Evolutionary conservation across 2,888 invertebrate species (phyloP).

Genomic region (Stenchaetothrips biformis): DNA sequence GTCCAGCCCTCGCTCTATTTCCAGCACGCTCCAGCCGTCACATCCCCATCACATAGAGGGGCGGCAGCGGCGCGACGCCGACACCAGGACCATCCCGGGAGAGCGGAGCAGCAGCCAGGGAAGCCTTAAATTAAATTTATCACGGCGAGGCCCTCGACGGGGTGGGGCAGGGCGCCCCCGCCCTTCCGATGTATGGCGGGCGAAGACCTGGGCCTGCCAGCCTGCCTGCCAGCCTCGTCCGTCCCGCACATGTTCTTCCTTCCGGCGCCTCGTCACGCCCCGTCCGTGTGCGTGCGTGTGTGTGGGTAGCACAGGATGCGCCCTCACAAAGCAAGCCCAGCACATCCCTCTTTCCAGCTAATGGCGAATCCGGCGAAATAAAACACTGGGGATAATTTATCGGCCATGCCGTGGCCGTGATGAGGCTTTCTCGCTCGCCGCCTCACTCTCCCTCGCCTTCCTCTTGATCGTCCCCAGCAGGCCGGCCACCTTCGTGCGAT

Average conservation of each 20-base stretch:
- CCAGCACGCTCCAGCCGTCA: too few relatives aligned
- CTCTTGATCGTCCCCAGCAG: background rate
- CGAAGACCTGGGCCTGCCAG: background rate
- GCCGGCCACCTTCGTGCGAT: too few relatives aligned
- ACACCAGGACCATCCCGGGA: too few relatives aligned
- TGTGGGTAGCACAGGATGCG: background rate
- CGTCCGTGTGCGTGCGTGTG: background rate
- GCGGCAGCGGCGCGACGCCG: too few relatives aligned
- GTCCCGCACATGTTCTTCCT: background rate
- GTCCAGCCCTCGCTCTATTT: too few relatives aligned
- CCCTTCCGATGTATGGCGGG: background rate
- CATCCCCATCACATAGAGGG: too few relatives aligned
- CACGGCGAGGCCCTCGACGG: background rate
- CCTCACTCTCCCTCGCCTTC: background rate
- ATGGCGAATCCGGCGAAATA: too few relatives aligned
- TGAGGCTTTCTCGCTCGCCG: too few relatives aligned
- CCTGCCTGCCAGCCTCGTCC: background rate
- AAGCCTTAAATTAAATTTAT: slow-evolving; percentile 25
- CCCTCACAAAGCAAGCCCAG: too few relatives aligned
- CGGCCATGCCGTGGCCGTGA: background rate
- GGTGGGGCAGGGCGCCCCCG: background rate
- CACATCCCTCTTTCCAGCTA: too few relatives aligned
- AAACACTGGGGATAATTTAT: too few relatives aligned
- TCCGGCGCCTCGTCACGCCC: slow-evolving; percentile 21
- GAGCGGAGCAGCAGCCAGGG: background rate